Percentiles rank a stretch among this genome's conserved stretches.
phyloP scores from a whole-genome alignment of 2,888 invertebrate genomes.

The Hemicrepidius hirtus region DNA sequence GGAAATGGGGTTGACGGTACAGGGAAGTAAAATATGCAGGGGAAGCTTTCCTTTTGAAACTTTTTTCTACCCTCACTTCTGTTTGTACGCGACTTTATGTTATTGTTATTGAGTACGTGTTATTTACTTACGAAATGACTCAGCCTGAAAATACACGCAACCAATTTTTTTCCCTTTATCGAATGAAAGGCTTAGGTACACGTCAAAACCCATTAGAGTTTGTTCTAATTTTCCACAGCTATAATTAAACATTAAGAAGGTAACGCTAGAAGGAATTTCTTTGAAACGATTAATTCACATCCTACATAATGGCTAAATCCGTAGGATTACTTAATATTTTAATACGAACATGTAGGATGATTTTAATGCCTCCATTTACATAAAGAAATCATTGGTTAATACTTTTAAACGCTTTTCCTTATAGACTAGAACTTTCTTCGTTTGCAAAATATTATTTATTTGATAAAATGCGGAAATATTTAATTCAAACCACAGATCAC shows the following conservation, averaged over 20 bases:
- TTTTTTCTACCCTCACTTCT: constrained; percentile 34
- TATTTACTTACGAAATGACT: constrained; percentile 38
- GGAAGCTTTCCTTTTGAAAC: constrained; percentile 46
- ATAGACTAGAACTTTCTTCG: constrained; percentile 7
- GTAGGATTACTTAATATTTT: constrained; percentile 21
- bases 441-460: not conserved
- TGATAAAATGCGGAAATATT: constrained; percentile 11
- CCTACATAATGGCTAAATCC: constrained; percentile 14
- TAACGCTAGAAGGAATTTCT: not conserved
- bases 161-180: not conserved
- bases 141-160: not conserved
- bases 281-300: constrained; percentile 24
- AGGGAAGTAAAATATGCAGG: constrained; percentile 52
- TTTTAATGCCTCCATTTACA: not conserved
- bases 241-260: constrained; percentile 18
- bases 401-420: not conserved
- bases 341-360: constrained; percentile 6
- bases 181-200: not conserved
- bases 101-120: constrained; percentile 46
- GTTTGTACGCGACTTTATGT: constrained; percentile 49
- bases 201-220: constrained; percentile 14
- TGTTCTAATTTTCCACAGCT: not conserved
- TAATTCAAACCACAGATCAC: constrained; percentile 38
- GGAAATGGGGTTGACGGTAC: constrained; percentile 50
- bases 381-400: not conserved